These are phyloP conservation scores for Micrasema minimum DNA, from an alignment of 1,140 invertebrate genomes.

Conservation along the genomic window DNA sequence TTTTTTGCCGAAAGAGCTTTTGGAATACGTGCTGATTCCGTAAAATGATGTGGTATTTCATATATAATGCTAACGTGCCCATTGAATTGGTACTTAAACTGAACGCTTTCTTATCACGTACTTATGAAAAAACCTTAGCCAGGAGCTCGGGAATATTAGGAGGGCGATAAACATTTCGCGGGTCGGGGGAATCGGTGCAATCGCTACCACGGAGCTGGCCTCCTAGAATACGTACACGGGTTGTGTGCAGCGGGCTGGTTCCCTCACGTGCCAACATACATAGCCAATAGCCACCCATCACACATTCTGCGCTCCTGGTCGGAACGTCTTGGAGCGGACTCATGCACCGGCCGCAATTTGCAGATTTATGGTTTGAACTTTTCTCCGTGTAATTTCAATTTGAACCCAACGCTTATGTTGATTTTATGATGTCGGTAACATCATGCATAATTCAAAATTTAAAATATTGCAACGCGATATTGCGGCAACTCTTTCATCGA, in stretches of 20 bases:
- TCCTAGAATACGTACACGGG: neutral
- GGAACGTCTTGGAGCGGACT: neutral
- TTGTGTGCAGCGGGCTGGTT: neutral
- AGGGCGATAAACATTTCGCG: conserved; percentile 38
- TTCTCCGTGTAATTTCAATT: conserved; percentile 17
- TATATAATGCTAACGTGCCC: conserved; percentile 8
- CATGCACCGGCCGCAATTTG: conserved; percentile 27
- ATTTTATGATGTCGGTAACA: too few species aligned
- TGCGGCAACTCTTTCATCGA: too few species aligned
- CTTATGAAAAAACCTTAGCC: conserved; percentile 31
- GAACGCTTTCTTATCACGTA: conserved; percentile 35
- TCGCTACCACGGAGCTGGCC: conserved; percentile 1
- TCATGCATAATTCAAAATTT: too few species aligned
- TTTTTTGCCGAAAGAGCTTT: too few species aligned
- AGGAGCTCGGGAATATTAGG: conserved; percentile 27
- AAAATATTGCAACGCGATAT: too few species aligned
- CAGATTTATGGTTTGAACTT: conserved; percentile 39
- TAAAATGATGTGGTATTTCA: too few species aligned
- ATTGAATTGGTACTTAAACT: conserved; percentile 8
- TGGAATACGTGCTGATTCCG: too few species aligned
- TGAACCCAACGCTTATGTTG: conserved; percentile 6
- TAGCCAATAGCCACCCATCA: too few species aligned
- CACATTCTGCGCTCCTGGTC: too few species aligned
- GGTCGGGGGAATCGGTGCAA: neutral
- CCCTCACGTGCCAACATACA: too few species aligned